Percentiles rank a stretch among this genome's conserved stretches.
These are phyloP conservation scores for Acleris cristana DNA, from an alignment of 2,888 invertebrate genomes.

Conservation along the genomic window DNA sequence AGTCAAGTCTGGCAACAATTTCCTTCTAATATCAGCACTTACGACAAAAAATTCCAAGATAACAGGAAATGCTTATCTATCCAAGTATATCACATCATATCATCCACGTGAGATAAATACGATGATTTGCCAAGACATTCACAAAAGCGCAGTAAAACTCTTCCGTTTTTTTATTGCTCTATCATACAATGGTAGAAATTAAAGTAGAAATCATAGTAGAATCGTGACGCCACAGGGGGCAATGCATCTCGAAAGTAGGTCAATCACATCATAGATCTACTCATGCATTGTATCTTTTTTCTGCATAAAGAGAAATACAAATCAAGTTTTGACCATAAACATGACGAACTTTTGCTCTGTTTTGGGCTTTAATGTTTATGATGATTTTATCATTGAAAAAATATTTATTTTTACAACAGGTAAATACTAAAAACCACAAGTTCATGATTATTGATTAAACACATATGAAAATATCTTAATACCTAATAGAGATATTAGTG, in stretches of 20 bases:
- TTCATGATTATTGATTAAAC: too few relatives aligned
- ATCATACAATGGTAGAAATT: constrained; percentile 3
- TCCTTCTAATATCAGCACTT: constrained; percentile 9
- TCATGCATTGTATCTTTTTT: constrained; percentile 21
- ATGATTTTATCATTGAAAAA: too few relatives aligned
- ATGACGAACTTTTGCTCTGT: background rate
- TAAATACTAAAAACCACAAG: too few relatives aligned
- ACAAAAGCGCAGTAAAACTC: background rate
- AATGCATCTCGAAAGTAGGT: constrained; percentile 22
- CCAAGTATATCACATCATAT: constrained; percentile 11
- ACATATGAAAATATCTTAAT: too few relatives aligned
- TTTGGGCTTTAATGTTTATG: too few relatives aligned
- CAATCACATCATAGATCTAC: constrained; percentile 8
- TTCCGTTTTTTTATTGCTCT: too few relatives aligned
- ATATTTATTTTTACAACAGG: too few relatives aligned
- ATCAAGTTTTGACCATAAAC: background rate
- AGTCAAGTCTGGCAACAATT: background rate
- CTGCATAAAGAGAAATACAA: constrained; percentile 3
- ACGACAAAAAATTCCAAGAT: background rate
- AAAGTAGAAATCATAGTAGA: background rate
- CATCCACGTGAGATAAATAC: too few relatives aligned
- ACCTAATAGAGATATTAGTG: too few relatives aligned
- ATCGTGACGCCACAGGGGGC: constrained; percentile 4
- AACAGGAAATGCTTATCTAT: background rate
- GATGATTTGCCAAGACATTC: too few relatives aligned